Conservation (phyloP, 2,113 vertebrate species). For the Oenanthe melanoleuca region DNA sequence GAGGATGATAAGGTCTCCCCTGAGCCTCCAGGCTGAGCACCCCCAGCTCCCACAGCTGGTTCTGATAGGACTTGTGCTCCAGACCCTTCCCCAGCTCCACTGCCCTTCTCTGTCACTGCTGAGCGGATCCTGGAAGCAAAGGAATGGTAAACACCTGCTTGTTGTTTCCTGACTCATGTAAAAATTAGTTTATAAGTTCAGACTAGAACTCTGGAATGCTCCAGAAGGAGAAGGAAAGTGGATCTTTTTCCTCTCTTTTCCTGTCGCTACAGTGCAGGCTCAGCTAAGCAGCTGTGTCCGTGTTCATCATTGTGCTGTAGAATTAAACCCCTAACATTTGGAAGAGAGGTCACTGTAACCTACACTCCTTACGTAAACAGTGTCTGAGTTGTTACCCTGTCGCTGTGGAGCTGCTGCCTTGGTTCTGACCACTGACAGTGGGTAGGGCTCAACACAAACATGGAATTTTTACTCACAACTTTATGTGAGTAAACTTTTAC, state of each 20-base stretch:
- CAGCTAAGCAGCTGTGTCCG: not conserved
- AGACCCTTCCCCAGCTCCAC: not conserved
- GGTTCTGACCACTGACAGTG: not conserved
- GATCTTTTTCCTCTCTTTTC: not conserved
- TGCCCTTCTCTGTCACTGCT: not conserved
- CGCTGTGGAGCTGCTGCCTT: not conserved
- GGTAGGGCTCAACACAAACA: not conserved
- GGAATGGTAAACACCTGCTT: not conserved
- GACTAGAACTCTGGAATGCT: not conserved
- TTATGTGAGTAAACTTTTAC: not conserved
- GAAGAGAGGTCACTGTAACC: not conserved
- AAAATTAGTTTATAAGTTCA: not conserved
- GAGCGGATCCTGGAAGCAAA: not conserved
- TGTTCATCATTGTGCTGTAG: not conserved
- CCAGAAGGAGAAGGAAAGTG: not conserved
- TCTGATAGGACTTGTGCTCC: not conserved
- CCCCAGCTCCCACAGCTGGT: not conserved
- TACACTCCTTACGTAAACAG: not conserved
- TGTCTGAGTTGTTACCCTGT: not conserved
- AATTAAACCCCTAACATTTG: not conserved
- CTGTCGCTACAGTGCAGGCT: not conserved
- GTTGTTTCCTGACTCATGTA: not conserved
- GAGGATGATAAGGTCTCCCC: not conserved
- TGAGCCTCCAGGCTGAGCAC: not conserved
- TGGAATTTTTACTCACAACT: not conserved